Evolutionary conservation across 2,797 vertebrate species (phyloP).

Genomic region (Arnoldichthys spilopterus): DNA sequence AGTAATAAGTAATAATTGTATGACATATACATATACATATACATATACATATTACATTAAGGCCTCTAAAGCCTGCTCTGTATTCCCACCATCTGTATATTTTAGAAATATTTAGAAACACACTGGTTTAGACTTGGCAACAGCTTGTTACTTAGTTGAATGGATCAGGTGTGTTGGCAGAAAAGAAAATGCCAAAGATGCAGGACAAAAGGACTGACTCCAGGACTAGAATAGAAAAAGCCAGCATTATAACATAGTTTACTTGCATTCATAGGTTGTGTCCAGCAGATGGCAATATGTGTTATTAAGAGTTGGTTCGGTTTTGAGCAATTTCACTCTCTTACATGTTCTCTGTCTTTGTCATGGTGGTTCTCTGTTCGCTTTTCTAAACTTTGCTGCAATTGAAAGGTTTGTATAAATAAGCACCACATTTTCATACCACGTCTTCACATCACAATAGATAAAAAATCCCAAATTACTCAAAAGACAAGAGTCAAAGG

Average conservation of each 20-base stretch:
- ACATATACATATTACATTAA: neutral
- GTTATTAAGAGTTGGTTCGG: constrained; percentile 17
- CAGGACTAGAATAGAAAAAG: neutral
- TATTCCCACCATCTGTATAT: too few relatives aligned
- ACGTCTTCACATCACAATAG: neutral
- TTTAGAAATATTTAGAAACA: too few relatives aligned
- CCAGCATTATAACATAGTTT: neutral
- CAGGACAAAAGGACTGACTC: neutral
- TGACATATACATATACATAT: neutral
- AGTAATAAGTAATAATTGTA: too few relatives aligned
- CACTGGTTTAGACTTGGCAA: too few relatives aligned
- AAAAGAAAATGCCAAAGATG: too few relatives aligned
- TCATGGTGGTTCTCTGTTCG: neutral
- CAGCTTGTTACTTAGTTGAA: too few relatives aligned
- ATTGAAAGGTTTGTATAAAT: neutral
- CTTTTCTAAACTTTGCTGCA: neutral
- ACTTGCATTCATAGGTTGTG: neutral
- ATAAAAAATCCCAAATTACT: neutral
- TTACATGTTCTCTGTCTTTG: neutral
- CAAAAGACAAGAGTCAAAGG: neutral
- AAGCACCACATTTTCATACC: neutral
- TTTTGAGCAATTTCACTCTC: neutral
- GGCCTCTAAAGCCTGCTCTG: too few relatives aligned
- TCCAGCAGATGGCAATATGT: constrained; percentile 57
- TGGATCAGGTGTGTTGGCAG: too few relatives aligned